These are phyloP conservation scores for Meloe dianella DNA, from an alignment of 2,888 invertebrate species.

Conservation along the genomic window DNA sequence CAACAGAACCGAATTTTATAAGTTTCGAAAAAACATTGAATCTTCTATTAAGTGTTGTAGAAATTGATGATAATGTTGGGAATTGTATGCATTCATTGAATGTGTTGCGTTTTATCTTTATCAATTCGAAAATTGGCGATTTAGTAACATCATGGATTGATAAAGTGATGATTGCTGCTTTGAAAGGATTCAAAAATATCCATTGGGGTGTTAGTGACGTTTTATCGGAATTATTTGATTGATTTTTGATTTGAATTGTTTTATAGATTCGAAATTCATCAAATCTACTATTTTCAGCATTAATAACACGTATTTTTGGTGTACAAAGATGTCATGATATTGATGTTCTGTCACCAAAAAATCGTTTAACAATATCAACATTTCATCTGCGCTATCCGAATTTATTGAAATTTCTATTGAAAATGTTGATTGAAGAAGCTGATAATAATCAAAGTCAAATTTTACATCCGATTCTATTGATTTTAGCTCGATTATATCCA, in stretches of 20 bases:
- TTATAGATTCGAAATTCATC: conserved; percentile 83
- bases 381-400: conserved; percentile 79
- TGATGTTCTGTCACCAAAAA: conserved; percentile 67
- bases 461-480: conserved; percentile 77
- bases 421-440: conserved; percentile 51
- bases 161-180: conserved; percentile 72
- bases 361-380: conserved; percentile 76
- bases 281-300: conserved; percentile 81
- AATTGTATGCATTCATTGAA: conserved; percentile 83
- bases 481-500: conserved; percentile 80
- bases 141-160: conserved; percentile 72
- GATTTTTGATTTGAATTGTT: conserved; percentile 3
- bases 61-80: conserved; percentile 56
- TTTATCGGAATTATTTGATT: background rate
- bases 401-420: conserved; percentile 65
- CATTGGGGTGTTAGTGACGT: conserved; percentile 81
- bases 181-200: conserved; percentile 74
- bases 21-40: conserved; percentile 66
- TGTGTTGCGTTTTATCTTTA: conserved; percentile 80
- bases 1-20: conserved; percentile 66
- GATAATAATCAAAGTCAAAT: conserved; percentile 63
- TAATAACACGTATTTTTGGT: conserved; percentile 87
- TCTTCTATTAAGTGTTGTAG: conserved; percentile 61
- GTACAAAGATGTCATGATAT: conserved; percentile 70
- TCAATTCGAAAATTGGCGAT: conserved; percentile 78